Evolutionary conservation across 37 sponge, comb jelly and placozoan species (phyloP).

Genomic region (Bolinopsis microptera): DNA sequence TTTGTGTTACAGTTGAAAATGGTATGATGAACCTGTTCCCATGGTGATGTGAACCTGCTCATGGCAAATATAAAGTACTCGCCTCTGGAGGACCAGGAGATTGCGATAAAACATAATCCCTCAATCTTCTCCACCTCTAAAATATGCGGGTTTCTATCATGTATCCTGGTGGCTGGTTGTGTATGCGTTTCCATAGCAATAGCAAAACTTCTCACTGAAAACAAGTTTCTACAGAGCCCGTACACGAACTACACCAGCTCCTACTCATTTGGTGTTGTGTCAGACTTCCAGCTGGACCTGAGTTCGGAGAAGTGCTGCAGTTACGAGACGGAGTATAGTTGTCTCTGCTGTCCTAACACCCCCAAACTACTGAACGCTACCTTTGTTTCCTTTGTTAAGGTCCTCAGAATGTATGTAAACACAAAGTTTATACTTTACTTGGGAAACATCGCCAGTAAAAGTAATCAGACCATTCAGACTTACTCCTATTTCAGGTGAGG

Average conservation of each 20-base stretch:
- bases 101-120: neutral
- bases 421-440: slow-evolving; percentile 49
- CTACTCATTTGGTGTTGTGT: slow-evolving; percentile 36
- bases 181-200: slow-evolving; percentile 4
- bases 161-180: slow-evolving; percentile 38
- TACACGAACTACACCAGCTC: slow-evolving; percentile 59
- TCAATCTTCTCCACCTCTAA: neutral
- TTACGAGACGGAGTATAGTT: slow-evolving; percentile 28
- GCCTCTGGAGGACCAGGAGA: neutral
- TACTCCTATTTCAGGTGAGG: slow-evolving; percentile 47
- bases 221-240: slow-evolving; percentile 36
- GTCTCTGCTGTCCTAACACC: slow-evolving; percentile 41
- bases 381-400: neutral
- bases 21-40: too few species aligned
- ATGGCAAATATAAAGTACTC: neutral
- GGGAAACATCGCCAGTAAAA: slow-evolving; percentile 27
- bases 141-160: slow-evolving; percentile 10
- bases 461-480: neutral
- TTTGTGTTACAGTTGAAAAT: too few species aligned
- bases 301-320: neutral
- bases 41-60: too few species aligned
- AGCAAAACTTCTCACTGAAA: slow-evolving; percentile 22
- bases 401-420: slow-evolving; percentile 60
- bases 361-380: slow-evolving; percentile 34
- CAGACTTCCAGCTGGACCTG: slow-evolving; percentile 15